Percentiles rank a stretch among this genome's conserved stretches.
Conservation (phyloP, 2,888 invertebrate genomes). For the Dynastes hyllus region DNA sequence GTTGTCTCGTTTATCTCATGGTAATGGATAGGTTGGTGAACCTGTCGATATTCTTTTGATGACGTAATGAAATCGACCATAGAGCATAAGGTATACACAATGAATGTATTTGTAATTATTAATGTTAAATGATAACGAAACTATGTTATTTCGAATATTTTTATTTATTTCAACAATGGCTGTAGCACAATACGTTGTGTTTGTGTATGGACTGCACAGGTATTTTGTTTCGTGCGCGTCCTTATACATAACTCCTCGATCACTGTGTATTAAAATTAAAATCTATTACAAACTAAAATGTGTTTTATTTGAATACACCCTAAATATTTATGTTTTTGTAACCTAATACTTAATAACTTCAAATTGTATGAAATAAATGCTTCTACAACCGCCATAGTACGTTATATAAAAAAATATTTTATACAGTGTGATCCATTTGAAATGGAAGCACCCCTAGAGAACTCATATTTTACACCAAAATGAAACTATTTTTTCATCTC, state of each 20-base stretch:
- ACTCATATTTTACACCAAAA: no score
- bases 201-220: slow-evolving; percentile 68
- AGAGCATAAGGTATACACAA: slow-evolving; percentile 47
- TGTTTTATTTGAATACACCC: slow-evolving; percentile 27
- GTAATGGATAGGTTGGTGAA: no score
- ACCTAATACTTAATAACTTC: no score
- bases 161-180: slow-evolving; percentile 68
- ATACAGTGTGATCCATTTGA: no score
- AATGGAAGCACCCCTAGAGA: no score
- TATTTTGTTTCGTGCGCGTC: slow-evolving; percentile 68
- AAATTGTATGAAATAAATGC: no score
- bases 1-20: no score
- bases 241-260: slow-evolving; percentile 70
- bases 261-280: slow-evolving; percentile 68
- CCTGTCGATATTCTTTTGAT: neutral
- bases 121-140: slow-evolving; percentile 63
- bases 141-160: slow-evolving; percentile 69
- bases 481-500: no score
- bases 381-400: no score
- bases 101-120: slow-evolving; percentile 68
- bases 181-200: slow-evolving; percentile 68
- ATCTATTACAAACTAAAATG: slow-evolving; percentile 51
- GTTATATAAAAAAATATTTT: no score
- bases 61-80: slow-evolving; percentile 54
- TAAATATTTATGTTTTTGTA: neutral